Base-by-base conservation (phyloP, 2,888 invertebrate species). In the Chironomus tentans region DNA sequence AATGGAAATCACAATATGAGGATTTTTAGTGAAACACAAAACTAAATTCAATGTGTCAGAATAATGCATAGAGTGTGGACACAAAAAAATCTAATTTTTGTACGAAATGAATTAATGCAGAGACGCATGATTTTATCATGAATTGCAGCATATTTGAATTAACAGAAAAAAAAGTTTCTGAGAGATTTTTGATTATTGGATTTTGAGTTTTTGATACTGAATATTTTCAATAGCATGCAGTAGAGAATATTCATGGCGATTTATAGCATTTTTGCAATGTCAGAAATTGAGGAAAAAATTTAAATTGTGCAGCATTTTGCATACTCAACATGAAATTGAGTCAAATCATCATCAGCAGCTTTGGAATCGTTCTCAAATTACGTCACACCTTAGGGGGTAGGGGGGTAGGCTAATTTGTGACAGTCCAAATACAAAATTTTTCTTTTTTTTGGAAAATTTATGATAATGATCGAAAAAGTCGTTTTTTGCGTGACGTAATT, bases 91-190 rank as follows among this genome's bases (percentile, higher is more conserved):
- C 38, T 10, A 38, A 38, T 38, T 38, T 38, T 38, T 38, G 38
- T 10, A 18, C n/a, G 56, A 56, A 56, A 56, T 56, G 56, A 56
- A 56, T 18, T 56, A 56, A 56, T 56, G 56, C 65, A 65, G 22
- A 65, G 21, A 12, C 65, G 65, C 18, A 65, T 65, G 22, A 65
- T 65, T 65, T 65, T 65, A 65, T 65, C 65, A 65, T 65, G 65
- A 65, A 65, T 21, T 65, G 22, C 65, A 24, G 22, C 56, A 56
- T 56, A 56, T 56, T 38, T 56, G 56, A 56, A 56, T 56, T 7
- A 15, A 56, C 56, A 56, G 18, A 15, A 56, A 38, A 38, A 38
- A 38, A 28, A 28, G 6, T 28, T 24, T 28, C 5, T 28, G 28
- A 1, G 38, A 38, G 7, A 38, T 38, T 38, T 56, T 18, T 56